Percentiles rank a stretch among this genome's conserved stretches.
These are phyloP conservation scores for Sycophaga agraensis DNA, from an alignment of 1,140 invertebrate species.

Conservation along the genomic window DNA sequence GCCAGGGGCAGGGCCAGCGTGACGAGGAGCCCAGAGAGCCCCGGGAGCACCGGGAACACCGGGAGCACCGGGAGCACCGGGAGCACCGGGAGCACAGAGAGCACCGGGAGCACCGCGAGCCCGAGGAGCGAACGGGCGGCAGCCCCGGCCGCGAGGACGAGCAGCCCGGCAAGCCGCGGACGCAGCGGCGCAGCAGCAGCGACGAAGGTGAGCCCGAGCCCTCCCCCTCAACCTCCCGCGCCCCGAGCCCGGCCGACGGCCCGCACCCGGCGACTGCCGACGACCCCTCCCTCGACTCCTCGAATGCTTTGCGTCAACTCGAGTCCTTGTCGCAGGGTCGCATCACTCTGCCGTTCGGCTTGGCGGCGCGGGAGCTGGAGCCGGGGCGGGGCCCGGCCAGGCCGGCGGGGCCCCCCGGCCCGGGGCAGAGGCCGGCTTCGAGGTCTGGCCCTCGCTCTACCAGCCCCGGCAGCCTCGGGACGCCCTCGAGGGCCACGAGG, in stretches of 20 bases:
- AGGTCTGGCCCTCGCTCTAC: slow-evolving; percentile 56
- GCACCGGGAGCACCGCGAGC: slow-evolving; percentile 13
- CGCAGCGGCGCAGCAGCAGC: slow-evolving; percentile 11
- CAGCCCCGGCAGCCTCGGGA: slow-evolving; percentile 58
- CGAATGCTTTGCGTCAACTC: slow-evolving; percentile 75
- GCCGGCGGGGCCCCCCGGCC: background rate
- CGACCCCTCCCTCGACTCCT: slow-evolving; percentile 61
- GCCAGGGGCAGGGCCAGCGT: no score
- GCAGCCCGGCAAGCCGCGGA: slow-evolving; percentile 23
- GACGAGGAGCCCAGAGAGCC: slow-evolving; percentile 13
- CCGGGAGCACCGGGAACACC: slow-evolving; percentile 11
- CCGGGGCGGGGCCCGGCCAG: background rate
- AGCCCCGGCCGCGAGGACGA: slow-evolving; percentile 27
- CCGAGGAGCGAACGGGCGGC: background rate
- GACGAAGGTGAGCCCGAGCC: slow-evolving; percentile 48
- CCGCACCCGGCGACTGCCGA: slow-evolving; percentile 59
- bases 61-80: slow-evolving; percentile 20
- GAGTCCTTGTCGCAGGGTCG: slow-evolving; percentile 80
- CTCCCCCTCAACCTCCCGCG: slow-evolving; percentile 52
- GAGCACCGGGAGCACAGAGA: slow-evolving; percentile 6
- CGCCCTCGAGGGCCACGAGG: no score
- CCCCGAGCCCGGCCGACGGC: slow-evolving; percentile 62
- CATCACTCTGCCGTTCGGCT: slow-evolving; percentile 44
- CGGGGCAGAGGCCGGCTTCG: slow-evolving; percentile 41
- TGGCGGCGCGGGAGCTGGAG: slow-evolving; percentile 24